phyloP scores from a whole-genome alignment of 2,888 invertebrate genomes.

The Creontiades dilutus region DNA sequence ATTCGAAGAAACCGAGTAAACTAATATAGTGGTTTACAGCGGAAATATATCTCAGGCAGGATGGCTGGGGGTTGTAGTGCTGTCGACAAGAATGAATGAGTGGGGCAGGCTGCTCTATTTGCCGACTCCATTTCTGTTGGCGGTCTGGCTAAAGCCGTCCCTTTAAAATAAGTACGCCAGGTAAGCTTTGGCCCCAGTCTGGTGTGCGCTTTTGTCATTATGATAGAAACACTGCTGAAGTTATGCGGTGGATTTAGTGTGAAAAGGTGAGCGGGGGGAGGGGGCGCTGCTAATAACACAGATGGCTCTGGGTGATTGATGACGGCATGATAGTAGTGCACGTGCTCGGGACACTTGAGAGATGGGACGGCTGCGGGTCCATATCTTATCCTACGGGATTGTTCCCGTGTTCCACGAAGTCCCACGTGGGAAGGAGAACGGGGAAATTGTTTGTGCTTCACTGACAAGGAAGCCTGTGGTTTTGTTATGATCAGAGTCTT shows the following conservation, averaged over 20 bases:
- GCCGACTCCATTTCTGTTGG: constrained; percentile 12
- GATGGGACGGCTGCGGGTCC: constrained; percentile 13
- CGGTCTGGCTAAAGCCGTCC: constrained; percentile 27
- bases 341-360: constrained; percentile 16
- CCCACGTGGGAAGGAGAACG: background rate
- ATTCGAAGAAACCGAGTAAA: constrained; percentile 20
- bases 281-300: background rate
- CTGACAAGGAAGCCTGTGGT: background rate
- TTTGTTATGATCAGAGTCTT: background rate
- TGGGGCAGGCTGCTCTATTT: constrained; percentile 11
- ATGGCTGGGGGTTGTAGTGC: constrained; percentile 4
- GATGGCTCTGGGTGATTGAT: constrained; percentile 32
- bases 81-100: constrained; percentile 16
- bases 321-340: constrained; percentile 19
- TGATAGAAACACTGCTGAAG: constrained; percentile 35
- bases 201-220: constrained; percentile 13
- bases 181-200: background rate
- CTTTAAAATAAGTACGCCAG: constrained; percentile 32
- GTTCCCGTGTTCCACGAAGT: background rate
- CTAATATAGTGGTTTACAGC: constrained; percentile 20
- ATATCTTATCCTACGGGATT: constrained; percentile 25
- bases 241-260: constrained; percentile 19
- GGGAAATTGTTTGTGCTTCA: background rate
- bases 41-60: constrained; percentile 20
- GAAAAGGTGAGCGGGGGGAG: background rate